These are phyloP conservation scores for Diplodus puntazzo DNA, from an alignment of 2,797 vertebrate species.

Conservation along the genomic window DNA sequence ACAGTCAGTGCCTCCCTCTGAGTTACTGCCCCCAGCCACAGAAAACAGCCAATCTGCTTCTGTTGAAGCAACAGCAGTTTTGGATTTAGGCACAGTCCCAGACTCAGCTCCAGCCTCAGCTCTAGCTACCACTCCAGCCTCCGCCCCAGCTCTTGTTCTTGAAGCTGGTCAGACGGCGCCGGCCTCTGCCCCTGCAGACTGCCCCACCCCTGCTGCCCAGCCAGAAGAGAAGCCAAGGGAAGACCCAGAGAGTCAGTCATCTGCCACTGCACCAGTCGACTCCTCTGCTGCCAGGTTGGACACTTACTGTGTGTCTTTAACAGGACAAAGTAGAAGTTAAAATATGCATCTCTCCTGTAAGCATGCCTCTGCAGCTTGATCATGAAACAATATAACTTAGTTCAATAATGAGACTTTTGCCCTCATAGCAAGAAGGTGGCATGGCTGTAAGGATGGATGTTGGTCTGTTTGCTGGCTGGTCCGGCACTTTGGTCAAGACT, in stretches of 20 bases:
- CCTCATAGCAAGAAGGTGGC: background rate
- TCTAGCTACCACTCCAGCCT: slow-evolving; percentile 8
- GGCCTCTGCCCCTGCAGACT: background rate
- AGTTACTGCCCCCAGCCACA: slow-evolving; percentile 27
- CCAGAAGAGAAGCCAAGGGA: slow-evolving; percentile 66
- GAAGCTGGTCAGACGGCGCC: slow-evolving; percentile 25
- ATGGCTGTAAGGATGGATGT: too few species aligned
- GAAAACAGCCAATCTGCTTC: slow-evolving; percentile 36
- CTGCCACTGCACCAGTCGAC: slow-evolving; percentile 49
- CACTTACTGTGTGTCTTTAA: background rate
- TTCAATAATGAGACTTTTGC: background rate
- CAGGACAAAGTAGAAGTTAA: background rate
- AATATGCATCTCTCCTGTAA: background rate
- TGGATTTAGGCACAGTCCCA: slow-evolving; percentile 15
- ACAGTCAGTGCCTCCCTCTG: slow-evolving; percentile 45
- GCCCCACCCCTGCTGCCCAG: slow-evolving; percentile 19
- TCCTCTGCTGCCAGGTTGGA: slow-evolving; percentile 76
- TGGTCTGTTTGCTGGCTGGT: too few species aligned
- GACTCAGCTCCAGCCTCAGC: slow-evolving; percentile 9
- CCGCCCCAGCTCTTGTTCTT: slow-evolving; percentile 14
- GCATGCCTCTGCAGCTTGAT: background rate
- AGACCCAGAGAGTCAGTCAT: slow-evolving; percentile 50
- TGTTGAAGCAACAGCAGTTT: slow-evolving; percentile 26
- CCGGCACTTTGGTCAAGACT: background rate
- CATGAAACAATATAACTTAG: background rate